A percentile compares a stretch with the other conserved stretches of the same genome.
phyloP scores from a whole-genome alignment of 2,113 vertebrate genomes.

The Emydocephalus ijimae region DNA sequence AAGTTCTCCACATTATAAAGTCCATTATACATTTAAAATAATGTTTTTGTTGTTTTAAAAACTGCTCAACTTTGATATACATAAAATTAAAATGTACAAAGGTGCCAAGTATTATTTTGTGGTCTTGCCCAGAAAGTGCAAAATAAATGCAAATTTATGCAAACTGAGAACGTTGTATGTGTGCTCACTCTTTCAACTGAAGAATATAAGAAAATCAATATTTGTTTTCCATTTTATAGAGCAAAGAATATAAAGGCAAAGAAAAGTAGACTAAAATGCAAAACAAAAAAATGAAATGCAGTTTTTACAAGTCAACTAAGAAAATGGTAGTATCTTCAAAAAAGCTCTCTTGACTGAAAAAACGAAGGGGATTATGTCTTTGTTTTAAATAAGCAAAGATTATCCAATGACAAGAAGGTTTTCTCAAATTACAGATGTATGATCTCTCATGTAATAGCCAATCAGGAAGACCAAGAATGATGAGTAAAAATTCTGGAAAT shows the following conservation, averaged over 20 bases:
- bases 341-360: slow-evolving; percentile 45
- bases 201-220: slow-evolving; percentile 29
- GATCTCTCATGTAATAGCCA: not conserved
- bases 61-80: not conserved
- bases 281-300: slow-evolving; percentile 63
- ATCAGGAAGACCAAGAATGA: not conserved
- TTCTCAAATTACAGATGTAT: not conserved
- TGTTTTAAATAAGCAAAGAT: slow-evolving; percentile 8
- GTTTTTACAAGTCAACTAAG: slow-evolving; percentile 54
- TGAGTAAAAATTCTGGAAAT: not conserved
- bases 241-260: slow-evolving; percentile 54
- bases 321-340: slow-evolving; percentile 45
- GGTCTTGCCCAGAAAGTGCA: not conserved
- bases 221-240: slow-evolving; percentile 41
- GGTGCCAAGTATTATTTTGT: not conserved
- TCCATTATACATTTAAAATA: not conserved
- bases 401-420: not conserved
- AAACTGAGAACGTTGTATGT: slow-evolving; percentile 6
- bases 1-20: not conserved
- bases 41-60: not conserved
- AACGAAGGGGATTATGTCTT: slow-evolving; percentile 21
- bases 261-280: not conserved
- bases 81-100: not conserved
- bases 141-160: not conserved
- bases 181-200: slow-evolving; percentile 31